Evolutionary conservation across 2,113 vertebrate genomes (phyloP).

Genomic region (Myrmecophaga tridactyla): DNA sequence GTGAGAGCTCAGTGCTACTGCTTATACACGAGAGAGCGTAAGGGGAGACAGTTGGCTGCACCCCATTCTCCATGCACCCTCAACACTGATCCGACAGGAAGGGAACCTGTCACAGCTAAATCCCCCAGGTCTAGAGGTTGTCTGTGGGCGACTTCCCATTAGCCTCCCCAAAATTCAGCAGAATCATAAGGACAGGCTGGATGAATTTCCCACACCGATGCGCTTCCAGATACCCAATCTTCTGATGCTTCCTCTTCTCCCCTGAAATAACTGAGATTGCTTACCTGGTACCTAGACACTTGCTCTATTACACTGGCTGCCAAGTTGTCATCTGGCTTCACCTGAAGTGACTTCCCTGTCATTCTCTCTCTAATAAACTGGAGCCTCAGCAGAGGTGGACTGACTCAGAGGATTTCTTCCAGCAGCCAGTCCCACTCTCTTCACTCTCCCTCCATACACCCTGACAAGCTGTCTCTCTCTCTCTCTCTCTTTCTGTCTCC

Average conservation of each 20-base stretch:
- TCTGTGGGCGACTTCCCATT: neutral
- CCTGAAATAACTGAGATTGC: neutral
- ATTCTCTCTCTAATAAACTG: neutral
- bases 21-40: fast-evolving
- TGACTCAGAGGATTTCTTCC: neutral
- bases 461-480: neutral
- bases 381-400: neutral
- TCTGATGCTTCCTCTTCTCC: neutral
- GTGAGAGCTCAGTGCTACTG: neutral
- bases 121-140: neutral
- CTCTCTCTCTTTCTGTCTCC: constrained; percentile 28
- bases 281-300: neutral
- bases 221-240: neutral
- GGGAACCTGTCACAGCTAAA: neutral
- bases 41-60: fast-evolving
- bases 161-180: neutral
- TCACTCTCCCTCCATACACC: neutral
- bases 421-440: neutral
- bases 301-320: neutral
- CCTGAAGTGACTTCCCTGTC: neutral
- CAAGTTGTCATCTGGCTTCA: neutral
- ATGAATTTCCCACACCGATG: neutral
- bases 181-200: neutral
- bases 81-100: neutral
- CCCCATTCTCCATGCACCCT: no score